These are phyloP conservation scores for Heptranchias perlo DNA, from an alignment of 2,113 vertebrate species.

Conservation along the genomic window DNA sequence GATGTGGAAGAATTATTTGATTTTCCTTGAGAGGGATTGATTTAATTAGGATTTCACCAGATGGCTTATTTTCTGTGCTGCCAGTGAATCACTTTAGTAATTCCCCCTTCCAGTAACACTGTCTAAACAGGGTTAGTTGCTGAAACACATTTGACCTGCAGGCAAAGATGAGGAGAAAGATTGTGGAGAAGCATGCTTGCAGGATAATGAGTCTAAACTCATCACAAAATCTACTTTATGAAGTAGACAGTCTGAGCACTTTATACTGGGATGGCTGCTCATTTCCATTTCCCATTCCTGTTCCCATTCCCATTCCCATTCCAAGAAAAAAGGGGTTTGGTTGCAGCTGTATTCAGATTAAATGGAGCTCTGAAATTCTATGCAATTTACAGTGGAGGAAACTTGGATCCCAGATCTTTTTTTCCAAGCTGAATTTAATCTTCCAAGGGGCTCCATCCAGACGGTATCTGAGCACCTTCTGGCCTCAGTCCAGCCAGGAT, in stretches of 20 bases:
- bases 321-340: not conserved
- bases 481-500: constrained; percentile 27
- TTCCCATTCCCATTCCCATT: not conserved
- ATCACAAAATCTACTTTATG: not conserved
- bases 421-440: constrained; percentile 31
- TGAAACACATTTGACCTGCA: not conserved
- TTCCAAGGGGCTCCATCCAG: constrained; percentile 15
- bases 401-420: constrained; percentile 8
- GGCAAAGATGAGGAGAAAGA: not conserved
- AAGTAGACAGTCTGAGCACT: not conserved
- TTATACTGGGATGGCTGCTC: not conserved
- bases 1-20: constrained; percentile 18
- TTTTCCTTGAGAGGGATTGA: constrained; percentile 24
- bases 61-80: constrained; percentile 20
- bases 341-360: not conserved
- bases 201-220: not conserved
- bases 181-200: not conserved
- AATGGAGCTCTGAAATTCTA: not conserved
- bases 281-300: not conserved
- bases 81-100: constrained; percentile 11
- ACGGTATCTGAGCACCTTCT: constrained; percentile 19
- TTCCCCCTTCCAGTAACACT: not conserved
- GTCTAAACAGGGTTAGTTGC: not conserved
- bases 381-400: not conserved
- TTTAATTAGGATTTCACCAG: constrained; percentile 33